Percentiles rank a stretch among this genome's conserved stretches.
Conservation (phyloP, 2,113 vertebrate genomes). For the Erythrolamprus reginae region DNA sequence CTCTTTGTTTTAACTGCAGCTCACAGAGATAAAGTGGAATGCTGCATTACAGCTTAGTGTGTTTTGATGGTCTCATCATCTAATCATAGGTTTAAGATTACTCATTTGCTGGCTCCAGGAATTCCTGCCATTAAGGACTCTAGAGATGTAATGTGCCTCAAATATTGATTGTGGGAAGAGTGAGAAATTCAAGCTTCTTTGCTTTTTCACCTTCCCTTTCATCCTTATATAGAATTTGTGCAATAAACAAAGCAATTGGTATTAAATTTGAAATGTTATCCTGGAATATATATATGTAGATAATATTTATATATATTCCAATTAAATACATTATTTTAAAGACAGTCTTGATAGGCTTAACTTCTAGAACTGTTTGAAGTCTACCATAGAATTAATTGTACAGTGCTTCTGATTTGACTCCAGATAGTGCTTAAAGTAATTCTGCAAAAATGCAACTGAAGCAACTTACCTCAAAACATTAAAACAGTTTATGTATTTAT, state of each 20-base stretch:
- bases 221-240: conserved; percentile 55
- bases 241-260: conserved; percentile 62
- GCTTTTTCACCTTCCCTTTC: conserved; percentile 61
- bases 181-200: conserved; percentile 83
- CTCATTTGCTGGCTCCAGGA: conserved; percentile 86
- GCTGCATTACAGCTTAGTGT: conserved; percentile 75
- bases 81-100: conserved; percentile 92
- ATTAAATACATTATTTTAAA: neutral
- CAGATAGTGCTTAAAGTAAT: neutral
- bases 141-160: conserved; percentile 91
- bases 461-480: neutral
- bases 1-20: conserved; percentile 74
- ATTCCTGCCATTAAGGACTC: conserved; percentile 92
- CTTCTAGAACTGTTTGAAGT: too few relatives aligned
- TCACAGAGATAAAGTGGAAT: conserved; percentile 66
- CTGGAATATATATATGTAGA: neutral
- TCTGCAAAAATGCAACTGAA: neutral
- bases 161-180: conserved; percentile 90
- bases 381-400: too few relatives aligned
- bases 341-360: neutral
- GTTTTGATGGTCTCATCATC: conserved; percentile 79
- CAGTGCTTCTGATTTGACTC: neutral
- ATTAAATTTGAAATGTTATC: conserved; percentile 41
- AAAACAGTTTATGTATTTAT: too few relatives aligned
- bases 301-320: neutral